Evolutionary conservation across 2,113 vertebrate genomes (phyloP).

Genomic region (Podiceps cristatus): DNA sequence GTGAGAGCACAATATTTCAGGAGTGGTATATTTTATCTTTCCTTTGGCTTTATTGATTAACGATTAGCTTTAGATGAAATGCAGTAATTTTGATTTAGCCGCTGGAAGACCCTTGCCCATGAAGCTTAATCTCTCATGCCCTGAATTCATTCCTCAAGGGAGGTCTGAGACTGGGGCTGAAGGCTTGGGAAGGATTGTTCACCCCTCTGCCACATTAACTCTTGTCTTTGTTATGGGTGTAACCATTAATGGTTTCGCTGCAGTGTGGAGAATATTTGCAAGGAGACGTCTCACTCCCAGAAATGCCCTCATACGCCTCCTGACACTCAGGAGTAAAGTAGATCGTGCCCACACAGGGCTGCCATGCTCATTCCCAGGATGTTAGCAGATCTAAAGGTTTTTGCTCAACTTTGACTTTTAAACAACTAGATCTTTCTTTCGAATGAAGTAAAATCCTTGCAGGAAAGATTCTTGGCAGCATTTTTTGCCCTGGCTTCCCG

Average conservation of each 20-base stretch:
- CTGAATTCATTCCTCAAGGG: not conserved
- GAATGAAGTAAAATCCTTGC: constrained; percentile 25
- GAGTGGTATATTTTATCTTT: not conserved
- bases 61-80: not conserved
- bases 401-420: constrained; percentile 61
- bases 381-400: constrained; percentile 24
- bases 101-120: not conserved
- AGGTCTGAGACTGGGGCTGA: not conserved
- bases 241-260: not conserved
- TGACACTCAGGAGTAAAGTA: not conserved
- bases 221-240: not conserved
- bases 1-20: not conserved
- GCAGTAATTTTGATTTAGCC: not conserved
- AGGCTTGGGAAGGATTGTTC: not conserved
- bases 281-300: not conserved
- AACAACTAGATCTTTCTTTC: constrained; percentile 60
- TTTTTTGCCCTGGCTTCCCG: constrained; percentile 33
- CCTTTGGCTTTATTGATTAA: not conserved
- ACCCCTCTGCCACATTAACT: not conserved
- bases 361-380: constrained; percentile 28
- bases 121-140: not conserved
- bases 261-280: not conserved
- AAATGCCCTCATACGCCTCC: not conserved
- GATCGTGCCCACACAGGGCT: not conserved
- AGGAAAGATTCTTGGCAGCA: constrained; percentile 61